These are phyloP conservation scores for Sturmia bella DNA, from an alignment of 2,888 invertebrate genomes.

Conservation along the genomic window DNA sequence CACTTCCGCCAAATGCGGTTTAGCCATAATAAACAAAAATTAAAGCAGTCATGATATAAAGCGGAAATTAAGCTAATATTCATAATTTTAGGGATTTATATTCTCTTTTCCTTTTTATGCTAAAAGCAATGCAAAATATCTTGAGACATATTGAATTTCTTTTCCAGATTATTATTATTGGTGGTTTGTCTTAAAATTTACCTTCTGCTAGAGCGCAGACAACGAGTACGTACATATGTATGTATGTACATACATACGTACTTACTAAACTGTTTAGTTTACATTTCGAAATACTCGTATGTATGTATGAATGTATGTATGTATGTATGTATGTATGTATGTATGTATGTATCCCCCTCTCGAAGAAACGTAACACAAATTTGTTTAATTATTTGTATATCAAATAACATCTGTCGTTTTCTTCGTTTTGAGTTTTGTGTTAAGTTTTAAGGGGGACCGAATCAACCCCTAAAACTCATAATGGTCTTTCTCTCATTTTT, in stretches of 20 bases:
- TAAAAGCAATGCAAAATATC: conserved; percentile 20
- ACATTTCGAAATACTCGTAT: conserved; percentile 15
- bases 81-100: conserved; percentile 37
- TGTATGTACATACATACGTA: neutral
- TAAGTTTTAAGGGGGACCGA: conserved; percentile 25
- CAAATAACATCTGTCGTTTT: conserved; percentile 68
- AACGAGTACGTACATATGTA: too few relatives aligned
- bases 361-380: conserved; percentile 46
- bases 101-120: neutral
- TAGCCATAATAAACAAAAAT: neutral
- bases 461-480: conserved; percentile 56
- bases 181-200: conserved; percentile 16
- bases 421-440: conserved; percentile 3
- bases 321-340: too few relatives aligned
- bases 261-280: conserved; percentile 11
- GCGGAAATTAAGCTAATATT: conserved; percentile 66
- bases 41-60: conserved; percentile 48
- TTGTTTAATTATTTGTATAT: conserved; percentile 64
- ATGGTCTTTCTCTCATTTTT: conserved; percentile 39
- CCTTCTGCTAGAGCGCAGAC: too few relatives aligned
- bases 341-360: conserved; percentile 19
- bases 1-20: conserved; percentile 62
- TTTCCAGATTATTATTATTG: conserved; percentile 20
- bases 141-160: conserved; percentile 60
- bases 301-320: too few relatives aligned